These are phyloP conservation scores for Aptenodytes forsteri DNA, from an alignment of 2,113 vertebrate genomes.

Conservation along the genomic window DNA sequence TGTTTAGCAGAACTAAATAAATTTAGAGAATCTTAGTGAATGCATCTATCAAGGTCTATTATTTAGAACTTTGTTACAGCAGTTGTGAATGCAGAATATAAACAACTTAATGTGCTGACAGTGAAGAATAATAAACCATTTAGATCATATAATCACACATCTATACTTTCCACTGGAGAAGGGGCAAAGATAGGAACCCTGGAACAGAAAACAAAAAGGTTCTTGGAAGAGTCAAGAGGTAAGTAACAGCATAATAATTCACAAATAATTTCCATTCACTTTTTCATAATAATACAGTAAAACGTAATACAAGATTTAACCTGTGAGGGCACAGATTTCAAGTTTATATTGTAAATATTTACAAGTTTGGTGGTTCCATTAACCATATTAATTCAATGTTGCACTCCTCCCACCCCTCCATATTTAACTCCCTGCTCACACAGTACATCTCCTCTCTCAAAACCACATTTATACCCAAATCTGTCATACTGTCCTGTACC, in stretches of 20 bases:
- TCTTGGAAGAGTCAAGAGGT: not conserved
- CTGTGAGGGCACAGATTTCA: not conserved
- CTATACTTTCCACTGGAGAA: not conserved
- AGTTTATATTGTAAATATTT: not conserved
- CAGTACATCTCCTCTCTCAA: not conserved
- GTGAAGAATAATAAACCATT: not conserved
- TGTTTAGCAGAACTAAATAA: not conserved
- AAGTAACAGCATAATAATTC: not conserved
- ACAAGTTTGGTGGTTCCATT: not conserved
- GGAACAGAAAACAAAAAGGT: not conserved
- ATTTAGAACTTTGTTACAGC: not conserved
- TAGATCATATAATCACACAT: not conserved
- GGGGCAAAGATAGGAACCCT: not conserved
- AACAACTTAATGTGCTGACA: not conserved
- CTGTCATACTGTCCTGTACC: not conserved
- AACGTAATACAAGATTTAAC: not conserved
- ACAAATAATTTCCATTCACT: not conserved
- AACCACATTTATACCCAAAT: not conserved
- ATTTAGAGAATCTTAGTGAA: not conserved
- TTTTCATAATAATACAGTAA: not conserved
- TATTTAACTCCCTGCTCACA: not conserved
- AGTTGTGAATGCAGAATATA: not conserved
- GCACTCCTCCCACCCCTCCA: not conserved
- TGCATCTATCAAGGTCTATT: not conserved
- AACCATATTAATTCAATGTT: not conserved